Evolutionary conservation across 2,888 invertebrate genomes (phyloP).

Genomic region (Phyllotreta cruciferae): DNA sequence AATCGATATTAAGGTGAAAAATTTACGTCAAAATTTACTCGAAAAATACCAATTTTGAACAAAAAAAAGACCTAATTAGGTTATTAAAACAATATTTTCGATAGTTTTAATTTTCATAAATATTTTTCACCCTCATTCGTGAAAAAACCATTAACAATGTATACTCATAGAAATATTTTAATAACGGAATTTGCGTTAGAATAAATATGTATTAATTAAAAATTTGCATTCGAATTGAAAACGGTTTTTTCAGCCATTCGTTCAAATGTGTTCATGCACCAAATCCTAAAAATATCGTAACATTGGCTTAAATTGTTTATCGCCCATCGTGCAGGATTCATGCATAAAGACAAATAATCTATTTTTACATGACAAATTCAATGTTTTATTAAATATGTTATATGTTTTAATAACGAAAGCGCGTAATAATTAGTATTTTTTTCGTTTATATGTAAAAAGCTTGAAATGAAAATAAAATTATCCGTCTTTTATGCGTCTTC

Average conservation of each 20-base stretch:
- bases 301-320: constrained; percentile 19
- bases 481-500: no score
- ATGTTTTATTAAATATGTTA: no score
- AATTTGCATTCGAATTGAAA: background rate
- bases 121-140: constrained; percentile 46
- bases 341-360: background rate
- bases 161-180: constrained; percentile 6
- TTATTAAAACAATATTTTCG: constrained; percentile 5
- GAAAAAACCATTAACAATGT: constrained; percentile 43
- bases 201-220: constrained; percentile 5
- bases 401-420: no score
- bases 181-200: background rate
- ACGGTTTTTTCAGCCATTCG: constrained; percentile 24
- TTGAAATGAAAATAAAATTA: no score
- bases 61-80: background rate
- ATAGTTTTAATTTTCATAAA: constrained; percentile 1
- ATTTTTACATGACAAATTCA: constrained; percentile 1
- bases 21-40: constrained; percentile 32
- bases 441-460: no score
- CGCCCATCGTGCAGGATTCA: background rate
- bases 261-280: constrained; percentile 30
- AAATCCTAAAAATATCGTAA: constrained; percentile 17
- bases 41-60: background rate
- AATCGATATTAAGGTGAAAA: constrained; percentile 43
- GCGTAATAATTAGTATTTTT: no score